Evolutionary conservation across 1,140 invertebrate species (phyloP), one percentile per base, ranked within the genome.

Genomic region (Trachymyrmex cornetzi): DNA sequence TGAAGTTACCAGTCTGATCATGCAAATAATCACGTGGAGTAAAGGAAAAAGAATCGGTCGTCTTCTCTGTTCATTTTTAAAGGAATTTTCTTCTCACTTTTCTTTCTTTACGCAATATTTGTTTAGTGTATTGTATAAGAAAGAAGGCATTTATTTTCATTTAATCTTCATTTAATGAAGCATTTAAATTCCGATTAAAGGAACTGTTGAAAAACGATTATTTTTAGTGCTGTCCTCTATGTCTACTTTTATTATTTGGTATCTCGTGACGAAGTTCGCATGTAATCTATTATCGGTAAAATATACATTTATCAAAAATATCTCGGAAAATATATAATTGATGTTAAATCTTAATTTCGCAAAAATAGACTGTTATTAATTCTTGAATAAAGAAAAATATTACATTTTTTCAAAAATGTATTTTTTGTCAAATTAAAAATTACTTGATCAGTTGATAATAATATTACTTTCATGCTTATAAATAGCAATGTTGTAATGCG

Each of bases 261-360:
- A 44, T 2, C n/a, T 57, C 11, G 9, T 67, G 34, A 67, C 11
- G 22, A 66, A 44, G 24, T 16, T 30, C 1, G 38, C 38, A 11
- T 44, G n/a, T 44, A 38, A 44, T 67, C 34, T 67, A 67, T 38
- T 38, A 44, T 22, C n/a, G 19, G 11, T 67, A 67, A 67, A 67
- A 22, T 5, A 2, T 38, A 22, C 22, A 44, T 67, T 44, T 14
- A 14, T 1, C 5, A 44, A 38, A 67, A 67, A 67, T 34, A n/a
- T 19, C 16, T 66, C 0, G 5, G 1, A 4, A 66, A 14, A 22
- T 22, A 67, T 22, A 3, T 44, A 67, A 38, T 30, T 34, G 0
- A 55, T 5, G 4, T 67, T 67, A 44, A 24, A 59, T 1, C 22
- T 24, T 24, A 59, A 59, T 38, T 38, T 38, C 0, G 30, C 6